Conservation (phyloP, 2,888 invertebrate genomes). For the Drosophila melanosoma region DNA sequence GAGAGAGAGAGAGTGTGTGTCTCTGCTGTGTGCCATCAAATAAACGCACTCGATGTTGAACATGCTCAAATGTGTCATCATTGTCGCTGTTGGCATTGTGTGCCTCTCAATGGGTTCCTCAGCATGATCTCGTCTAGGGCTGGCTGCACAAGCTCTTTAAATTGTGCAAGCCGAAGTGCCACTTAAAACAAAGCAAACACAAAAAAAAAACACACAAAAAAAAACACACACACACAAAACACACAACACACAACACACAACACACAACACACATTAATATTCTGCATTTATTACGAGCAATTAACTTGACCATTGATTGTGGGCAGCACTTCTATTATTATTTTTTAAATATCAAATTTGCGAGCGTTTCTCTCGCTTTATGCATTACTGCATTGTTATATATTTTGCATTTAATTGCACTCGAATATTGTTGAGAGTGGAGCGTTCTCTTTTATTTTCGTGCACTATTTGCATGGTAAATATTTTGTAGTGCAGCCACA, state of each 20-base stretch:
- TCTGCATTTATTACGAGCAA: slow-evolving; percentile 38
- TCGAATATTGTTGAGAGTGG: slow-evolving; percentile 49
- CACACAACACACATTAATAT: neutral
- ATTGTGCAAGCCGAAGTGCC: slow-evolving; percentile 40
- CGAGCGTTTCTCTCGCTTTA: slow-evolving; percentile 24
- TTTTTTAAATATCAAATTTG: slow-evolving; percentile 31
- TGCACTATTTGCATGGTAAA: slow-evolving; percentile 72
- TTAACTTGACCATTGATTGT: slow-evolving; percentile 56
- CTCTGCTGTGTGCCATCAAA: slow-evolving; percentile 18
- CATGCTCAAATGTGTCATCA: slow-evolving; percentile 47
- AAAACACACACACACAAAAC: neutral
- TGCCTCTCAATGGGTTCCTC: slow-evolving; percentile 37
- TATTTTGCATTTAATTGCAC: slow-evolving; percentile 79
- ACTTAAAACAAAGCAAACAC: slow-evolving; percentile 44
- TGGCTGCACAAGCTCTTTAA: slow-evolving; percentile 28
- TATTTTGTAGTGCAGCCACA: slow-evolving; percentile 59
- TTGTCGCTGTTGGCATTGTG: slow-evolving; percentile 9
- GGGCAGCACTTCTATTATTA: slow-evolving; percentile 42
- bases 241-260: neutral
- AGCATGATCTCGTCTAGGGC: slow-evolving; percentile 34
- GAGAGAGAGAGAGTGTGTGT: neutral
- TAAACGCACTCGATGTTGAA: slow-evolving; percentile 45
- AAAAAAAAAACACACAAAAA: neutral
- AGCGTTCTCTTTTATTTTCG: slow-evolving; percentile 25
- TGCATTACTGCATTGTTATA: slow-evolving; percentile 61